Evolutionary conservation across 2,888 invertebrate genomes (phyloP).

Genomic region (Temnothorax rugatulus): DNA sequence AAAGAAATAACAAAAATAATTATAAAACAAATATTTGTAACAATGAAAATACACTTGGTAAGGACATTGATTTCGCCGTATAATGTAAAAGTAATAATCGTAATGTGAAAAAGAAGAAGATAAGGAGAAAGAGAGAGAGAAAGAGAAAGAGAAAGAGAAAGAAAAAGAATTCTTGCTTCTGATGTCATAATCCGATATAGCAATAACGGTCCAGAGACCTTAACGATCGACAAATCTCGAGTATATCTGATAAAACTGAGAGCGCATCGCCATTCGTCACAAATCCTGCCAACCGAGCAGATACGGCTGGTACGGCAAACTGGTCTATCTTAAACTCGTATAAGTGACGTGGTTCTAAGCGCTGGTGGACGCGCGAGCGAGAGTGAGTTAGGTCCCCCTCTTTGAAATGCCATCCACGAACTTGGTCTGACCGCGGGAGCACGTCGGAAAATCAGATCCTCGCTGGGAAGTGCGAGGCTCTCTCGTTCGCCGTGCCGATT

Average conservation of each 20-base stretch:
- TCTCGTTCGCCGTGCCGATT: slow-evolving; percentile 43
- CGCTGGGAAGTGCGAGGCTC: slow-evolving; percentile 58
- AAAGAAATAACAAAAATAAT: not conserved
- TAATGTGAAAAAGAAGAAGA: not conserved
- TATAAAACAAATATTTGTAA: not conserved
- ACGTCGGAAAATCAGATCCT: slow-evolving; percentile 70
- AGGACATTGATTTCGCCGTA: not conserved
- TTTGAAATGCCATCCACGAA: slow-evolving; percentile 72
- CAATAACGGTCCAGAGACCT: not conserved
- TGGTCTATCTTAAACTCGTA: slow-evolving; percentile 53
- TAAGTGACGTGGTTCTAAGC: slow-evolving; percentile 46
- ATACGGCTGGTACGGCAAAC: slow-evolving; percentile 20
- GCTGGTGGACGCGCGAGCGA: slow-evolving; percentile 1
- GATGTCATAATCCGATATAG: slow-evolving; percentile 20
- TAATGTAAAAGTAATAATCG: not conserved
- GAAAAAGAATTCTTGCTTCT: not conserved
- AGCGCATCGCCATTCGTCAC: slow-evolving; percentile 36
- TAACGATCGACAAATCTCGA: slow-evolving; percentile 31
- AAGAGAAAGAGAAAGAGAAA: too few species aligned
- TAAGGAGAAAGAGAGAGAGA: not conserved
- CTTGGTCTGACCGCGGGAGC: slow-evolving; percentile 65
- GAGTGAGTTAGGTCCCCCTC: slow-evolving; percentile 39
- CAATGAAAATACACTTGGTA: not conserved
- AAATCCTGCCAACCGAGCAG: slow-evolving; percentile 21
- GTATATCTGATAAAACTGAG: slow-evolving; percentile 37